These are phyloP conservation scores for Emys orbicularis DNA, from an alignment of 2,797 vertebrate species.

Conservation along the genomic window DNA sequence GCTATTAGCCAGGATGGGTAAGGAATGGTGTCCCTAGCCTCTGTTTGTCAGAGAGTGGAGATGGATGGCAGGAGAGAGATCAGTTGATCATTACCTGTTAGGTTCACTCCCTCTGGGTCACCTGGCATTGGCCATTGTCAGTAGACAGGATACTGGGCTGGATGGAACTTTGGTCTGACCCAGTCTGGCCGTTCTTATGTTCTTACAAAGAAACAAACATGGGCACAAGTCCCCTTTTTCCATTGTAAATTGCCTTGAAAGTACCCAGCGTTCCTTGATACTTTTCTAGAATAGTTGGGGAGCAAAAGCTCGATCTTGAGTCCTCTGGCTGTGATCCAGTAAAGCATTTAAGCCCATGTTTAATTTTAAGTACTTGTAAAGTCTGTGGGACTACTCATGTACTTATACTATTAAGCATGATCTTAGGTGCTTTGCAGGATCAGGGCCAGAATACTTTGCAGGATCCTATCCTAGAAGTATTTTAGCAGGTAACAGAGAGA, in stretches of 20 bases:
- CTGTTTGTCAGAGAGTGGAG: too few species aligned
- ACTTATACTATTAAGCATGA: rapidly evolving
- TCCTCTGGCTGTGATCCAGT: neutral
- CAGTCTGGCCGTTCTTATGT: too few species aligned
- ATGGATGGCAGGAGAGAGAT: too few species aligned
- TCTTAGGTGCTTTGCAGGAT: neutral
- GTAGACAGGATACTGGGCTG: too few species aligned
- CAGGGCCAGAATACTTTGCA: neutral
- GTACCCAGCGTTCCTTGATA: neutral
- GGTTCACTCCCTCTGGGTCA: too few species aligned
- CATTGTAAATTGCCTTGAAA: neutral
- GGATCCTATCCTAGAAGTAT: neutral
- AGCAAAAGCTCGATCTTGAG: neutral
- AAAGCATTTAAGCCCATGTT: neutral
- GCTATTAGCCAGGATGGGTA: too few species aligned
- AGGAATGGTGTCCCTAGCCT: too few species aligned
- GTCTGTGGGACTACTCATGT: neutral
- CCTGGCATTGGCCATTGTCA: too few species aligned
- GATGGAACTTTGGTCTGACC: too few species aligned
- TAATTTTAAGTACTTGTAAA: neutral
- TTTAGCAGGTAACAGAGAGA: neutral
- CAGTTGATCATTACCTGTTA: too few species aligned
- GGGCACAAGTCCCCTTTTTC: rapidly evolving
- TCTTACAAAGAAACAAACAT: too few species aligned
- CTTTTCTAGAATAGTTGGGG: neutral